Evolutionary conservation across 2,113 vertebrate genomes (phyloP).

Genomic region (Oryzias curvinotus): DNA sequence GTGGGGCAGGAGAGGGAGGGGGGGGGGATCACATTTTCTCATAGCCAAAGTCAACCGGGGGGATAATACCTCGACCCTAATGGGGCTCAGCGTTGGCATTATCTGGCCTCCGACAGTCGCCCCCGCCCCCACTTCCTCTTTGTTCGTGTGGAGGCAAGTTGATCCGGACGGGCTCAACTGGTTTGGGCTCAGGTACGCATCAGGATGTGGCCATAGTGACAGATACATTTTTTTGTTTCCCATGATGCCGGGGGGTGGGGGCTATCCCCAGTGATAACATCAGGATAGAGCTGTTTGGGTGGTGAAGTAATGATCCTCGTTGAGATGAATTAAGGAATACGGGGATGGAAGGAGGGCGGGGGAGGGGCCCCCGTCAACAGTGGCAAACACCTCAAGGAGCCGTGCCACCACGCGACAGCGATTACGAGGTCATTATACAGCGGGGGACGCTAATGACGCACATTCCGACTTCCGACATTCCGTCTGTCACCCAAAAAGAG

Average conservation of each 20-base stretch:
- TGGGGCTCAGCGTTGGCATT: slow-evolving; percentile 75
- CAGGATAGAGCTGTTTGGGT: slow-evolving; percentile 34
- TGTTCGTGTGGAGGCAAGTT: slow-evolving; percentile 69
- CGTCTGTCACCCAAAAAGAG: slow-evolving; percentile 58
- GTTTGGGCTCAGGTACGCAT: slow-evolving; percentile 52
- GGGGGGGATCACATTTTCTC: slow-evolving; percentile 62
- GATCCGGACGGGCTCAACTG: slow-evolving; percentile 49
- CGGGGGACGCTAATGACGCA: slow-evolving; percentile 59
- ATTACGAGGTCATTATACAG: slow-evolving; percentile 73
- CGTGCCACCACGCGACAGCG: slow-evolving; percentile 60
- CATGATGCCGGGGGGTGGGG: slow-evolving; percentile 42
- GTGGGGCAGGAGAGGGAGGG: slow-evolving; percentile 13
- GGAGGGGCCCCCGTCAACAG: too few relatives aligned
- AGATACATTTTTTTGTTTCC: slow-evolving; percentile 39
- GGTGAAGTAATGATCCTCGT: slow-evolving; percentile 67
- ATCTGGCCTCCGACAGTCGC: slow-evolving; percentile 64
- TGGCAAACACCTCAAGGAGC: too few relatives aligned
- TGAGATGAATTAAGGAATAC: slow-evolving; percentile 42
- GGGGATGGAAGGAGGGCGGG: neutral
- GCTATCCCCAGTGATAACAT: slow-evolving; percentile 49
- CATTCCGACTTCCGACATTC: slow-evolving; percentile 64
- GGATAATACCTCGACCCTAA: slow-evolving; percentile 77
- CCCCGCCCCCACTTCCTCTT: slow-evolving; percentile 64
- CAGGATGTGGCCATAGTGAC: too few relatives aligned
- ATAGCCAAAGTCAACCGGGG: slow-evolving; percentile 75